Conservation (phyloP, 1,140 invertebrate genomes). For the Sitophilus oryzae region DNA sequence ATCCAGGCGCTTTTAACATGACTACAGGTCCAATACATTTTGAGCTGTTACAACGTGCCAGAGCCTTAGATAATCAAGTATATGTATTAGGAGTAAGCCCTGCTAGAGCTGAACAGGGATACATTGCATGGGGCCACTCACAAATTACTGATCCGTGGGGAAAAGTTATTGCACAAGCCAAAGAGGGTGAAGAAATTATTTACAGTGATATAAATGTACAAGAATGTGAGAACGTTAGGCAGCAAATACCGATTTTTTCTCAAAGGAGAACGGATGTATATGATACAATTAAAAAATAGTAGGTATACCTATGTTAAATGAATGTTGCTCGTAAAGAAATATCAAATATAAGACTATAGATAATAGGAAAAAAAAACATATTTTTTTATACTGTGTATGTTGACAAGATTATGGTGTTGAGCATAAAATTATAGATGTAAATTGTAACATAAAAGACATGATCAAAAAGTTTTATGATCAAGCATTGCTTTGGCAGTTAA, state of each 20-base stretch:
- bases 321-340: too few relatives aligned
- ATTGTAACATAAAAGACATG: too few relatives aligned
- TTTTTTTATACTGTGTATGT: too few relatives aligned
- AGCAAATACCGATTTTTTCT: slow-evolving; percentile 70
- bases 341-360: too few relatives aligned
- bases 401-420: too few relatives aligned
- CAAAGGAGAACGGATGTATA: slow-evolving; percentile 81
- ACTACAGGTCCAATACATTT: slow-evolving; percentile 91
- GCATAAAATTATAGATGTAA: too few relatives aligned
- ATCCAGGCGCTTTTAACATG: slow-evolving; percentile 86
- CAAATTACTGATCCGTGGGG: slow-evolving; percentile 85
- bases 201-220: slow-evolving; percentile 72
- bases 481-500: too few relatives aligned
- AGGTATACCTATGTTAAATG: too few relatives aligned
- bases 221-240: slow-evolving; percentile 66
- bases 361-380: too few relatives aligned
- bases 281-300: slow-evolving; percentile 47
- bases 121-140: slow-evolving; percentile 87
- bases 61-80: slow-evolving; percentile 85
- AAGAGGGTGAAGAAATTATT: slow-evolving; percentile 64
- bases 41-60: slow-evolving; percentile 72
- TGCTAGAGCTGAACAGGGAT: slow-evolving; percentile 68
- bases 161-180: slow-evolving; percentile 63
- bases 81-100: slow-evolving; percentile 71
- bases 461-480: too few relatives aligned